Evolutionary conservation across 2,113 vertebrate species (phyloP), one percentile per base, ranked within the genome.

Genomic region (Callionymus lyra): DNA sequence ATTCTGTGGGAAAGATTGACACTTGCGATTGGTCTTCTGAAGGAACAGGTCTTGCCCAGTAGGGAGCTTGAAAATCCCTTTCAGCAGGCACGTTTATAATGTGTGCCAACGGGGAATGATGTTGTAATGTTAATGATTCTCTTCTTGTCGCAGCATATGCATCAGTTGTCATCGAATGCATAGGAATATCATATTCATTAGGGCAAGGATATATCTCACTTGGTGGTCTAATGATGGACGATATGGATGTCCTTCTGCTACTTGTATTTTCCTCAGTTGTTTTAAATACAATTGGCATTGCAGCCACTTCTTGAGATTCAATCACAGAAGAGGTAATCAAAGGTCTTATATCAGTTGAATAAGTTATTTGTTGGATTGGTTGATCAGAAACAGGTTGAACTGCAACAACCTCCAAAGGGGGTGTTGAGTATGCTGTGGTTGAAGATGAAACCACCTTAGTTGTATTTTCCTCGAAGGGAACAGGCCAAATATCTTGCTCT

Each of bases 81-180:
- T 78, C 70, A 48, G 78, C 62, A 48, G 76, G 46, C 41, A 81
- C 50, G 12, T 53, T 63, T 34, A 65, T 16, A 6, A 68, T 35
- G 27, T 78, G 72, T 55, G 33, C 21, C 41, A 45, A 16, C 16
- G 35, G 44, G 21, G 66, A 38, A 48, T 59, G 47, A 42, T 73
- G 68, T 16, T 70, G 72, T 50, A 70, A 53, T 18, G 66, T 65
- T 63, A 70, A 68, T 4, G 79, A 72, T 51, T 70, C 63, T 49
- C 70, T 69, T 18, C 72, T 61, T 1, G 58, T 52, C 12, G 64
- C 36, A 53, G 66, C 37, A 68, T 64, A 63, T 2, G 56, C 62
- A 10, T 72, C 76, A 16, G 66, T 59, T 45, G 58, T 54, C 42
- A 73, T 44, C 10, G 67, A 61, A 16, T 77, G 50, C 1, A 19